Conservation (phyloP, 2,113 vertebrate species). For the Osmerus eperlanus region DNA sequence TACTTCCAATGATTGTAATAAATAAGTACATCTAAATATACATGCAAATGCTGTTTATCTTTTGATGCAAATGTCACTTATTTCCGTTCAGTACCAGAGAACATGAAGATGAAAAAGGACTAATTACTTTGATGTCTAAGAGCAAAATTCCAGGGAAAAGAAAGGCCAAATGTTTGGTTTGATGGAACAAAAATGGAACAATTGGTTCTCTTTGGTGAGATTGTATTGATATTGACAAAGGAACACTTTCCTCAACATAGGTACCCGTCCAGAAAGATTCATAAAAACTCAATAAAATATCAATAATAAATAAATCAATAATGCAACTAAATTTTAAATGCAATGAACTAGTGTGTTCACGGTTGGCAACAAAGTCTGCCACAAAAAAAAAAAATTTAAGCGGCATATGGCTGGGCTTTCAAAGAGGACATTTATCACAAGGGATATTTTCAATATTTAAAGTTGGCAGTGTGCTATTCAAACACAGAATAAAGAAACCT, state of each 20-base stretch:
- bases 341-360: constrained; percentile 45
- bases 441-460: constrained; percentile 26
- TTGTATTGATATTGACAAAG: no score
- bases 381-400: constrained; percentile 39
- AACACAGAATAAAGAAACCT: constrained; percentile 14
- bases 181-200: no score
- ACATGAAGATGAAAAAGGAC: background rate
- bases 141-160: background rate
- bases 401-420: background rate
- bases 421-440: constrained; percentile 2
- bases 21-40: no score
- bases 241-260: no score
- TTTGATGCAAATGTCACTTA: background rate
- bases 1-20: no score
- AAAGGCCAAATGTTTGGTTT: no score
- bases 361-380: constrained; percentile 37
- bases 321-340: constrained; percentile 57
- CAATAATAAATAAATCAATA: constrained; percentile 53
- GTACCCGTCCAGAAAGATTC: no score
- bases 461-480: constrained; percentile 36
- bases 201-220: no score
- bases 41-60: background rate
- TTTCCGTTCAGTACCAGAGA: background rate
- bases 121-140: background rate
- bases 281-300: no score